Evolutionary conservation across 2,888 invertebrate genomes (phyloP).

Genomic region (Parnassius orleans): DNA sequence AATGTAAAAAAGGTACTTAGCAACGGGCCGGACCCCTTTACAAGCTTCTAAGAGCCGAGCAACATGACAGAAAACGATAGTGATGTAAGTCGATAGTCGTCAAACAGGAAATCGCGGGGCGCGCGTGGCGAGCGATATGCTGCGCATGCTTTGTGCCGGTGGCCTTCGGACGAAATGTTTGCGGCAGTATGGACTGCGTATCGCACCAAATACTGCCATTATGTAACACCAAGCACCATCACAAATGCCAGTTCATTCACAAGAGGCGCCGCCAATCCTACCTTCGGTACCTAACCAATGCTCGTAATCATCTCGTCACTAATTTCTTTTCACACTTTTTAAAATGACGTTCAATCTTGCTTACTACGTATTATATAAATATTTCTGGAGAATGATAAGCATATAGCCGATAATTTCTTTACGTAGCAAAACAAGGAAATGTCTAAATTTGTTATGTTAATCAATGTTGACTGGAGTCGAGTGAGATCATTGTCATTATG

Average conservation of each 20-base stretch:
- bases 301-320: conserved; percentile 14
- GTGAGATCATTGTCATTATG: conserved; percentile 69
- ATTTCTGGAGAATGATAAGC: conserved; percentile 49
- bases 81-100: conserved; percentile 80
- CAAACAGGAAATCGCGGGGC: conserved; percentile 78
- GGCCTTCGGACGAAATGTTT: conserved; percentile 73
- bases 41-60: conserved; percentile 71
- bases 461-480: conserved; percentile 57
- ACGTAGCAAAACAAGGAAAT: conserved; percentile 64
- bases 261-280: conserved; percentile 49
- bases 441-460: conserved; percentile 56
- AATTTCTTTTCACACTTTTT: conserved; percentile 29
- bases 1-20: conserved; percentile 62
- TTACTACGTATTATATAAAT: conserved; percentile 39
- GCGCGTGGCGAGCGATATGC: conserved; percentile 71
- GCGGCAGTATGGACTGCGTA: conserved; percentile 50
- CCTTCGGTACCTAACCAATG: conserved; percentile 49
- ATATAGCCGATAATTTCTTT: conserved; percentile 65
- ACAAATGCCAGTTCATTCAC: conserved; percentile 72
- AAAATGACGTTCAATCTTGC: conserved; percentile 39
- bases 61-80: conserved; percentile 75
- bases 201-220: conserved; percentile 58
- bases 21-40: conserved; percentile 74
- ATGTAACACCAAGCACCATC: conserved; percentile 65
- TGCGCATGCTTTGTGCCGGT: conserved; percentile 65